Base-by-base conservation (phyloP, 64 coral and sea anemone species). In the Actinia equina region DNA sequence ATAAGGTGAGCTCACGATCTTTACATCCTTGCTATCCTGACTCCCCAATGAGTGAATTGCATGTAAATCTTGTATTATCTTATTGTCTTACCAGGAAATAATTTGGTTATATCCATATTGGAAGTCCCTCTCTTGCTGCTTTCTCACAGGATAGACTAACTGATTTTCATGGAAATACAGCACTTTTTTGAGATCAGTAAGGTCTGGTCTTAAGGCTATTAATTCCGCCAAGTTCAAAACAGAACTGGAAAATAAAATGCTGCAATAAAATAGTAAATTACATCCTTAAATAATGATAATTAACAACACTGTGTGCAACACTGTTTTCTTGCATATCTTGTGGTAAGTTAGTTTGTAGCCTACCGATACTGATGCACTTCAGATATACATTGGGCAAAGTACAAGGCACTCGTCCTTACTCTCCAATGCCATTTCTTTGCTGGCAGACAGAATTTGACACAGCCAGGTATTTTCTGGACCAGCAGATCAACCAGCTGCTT, bases 371-470 rank as follows among this genome's bases (percentile, higher is more conserved):
- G 79, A 52, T 49, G 88, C 9, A 56, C 46, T 18, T 30, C 77
- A 37, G 95, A 92, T 53, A 98, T 94, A 46, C 89, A 92, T 77
- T 98, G 89, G 14, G 87, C 77, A 63, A 98, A 94, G 23, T 92
- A 94, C 25, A 98, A 84, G 6, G 95, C 92, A 59, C 92, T 87
- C 44, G 95, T 98, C 88, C 95, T 92, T 89, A 94, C 92, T 85
- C 95, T 88, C 95, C 95, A 98, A 42, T 98, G 95, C 95, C 95
- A 98, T 89, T 98, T 98, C 89, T 98, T 98, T 26, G 92, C 92
- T 20, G 95, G 87, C 52, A 98, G 85, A 26, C 49, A 87, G 22
- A 84, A 86, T 17, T 93, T 52, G 41, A 83, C 52, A 86, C 92
- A 92, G 6, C 92, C 89, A 53, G 82, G 15, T 69, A 94, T 77